Evolutionary conservation across 2,888 invertebrate genomes (phyloP).

Genomic region (Xanthorhoe designata): DNA sequence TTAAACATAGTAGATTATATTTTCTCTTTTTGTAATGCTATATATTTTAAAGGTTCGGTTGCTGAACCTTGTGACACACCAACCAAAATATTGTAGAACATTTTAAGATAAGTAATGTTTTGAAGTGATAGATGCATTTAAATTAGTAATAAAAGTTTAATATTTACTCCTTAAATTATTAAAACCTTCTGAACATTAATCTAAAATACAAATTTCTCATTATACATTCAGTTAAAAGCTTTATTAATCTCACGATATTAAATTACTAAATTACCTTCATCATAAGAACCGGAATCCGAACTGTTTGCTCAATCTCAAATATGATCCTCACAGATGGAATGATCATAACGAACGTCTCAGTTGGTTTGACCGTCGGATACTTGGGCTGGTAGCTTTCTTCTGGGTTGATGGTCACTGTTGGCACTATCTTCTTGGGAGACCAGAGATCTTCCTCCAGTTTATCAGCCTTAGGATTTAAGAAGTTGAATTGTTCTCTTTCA

Average conservation of each 20-base stretch:
- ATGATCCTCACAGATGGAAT: constrained; percentile 87
- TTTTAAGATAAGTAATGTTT: neutral
- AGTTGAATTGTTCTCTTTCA: constrained; percentile 81
- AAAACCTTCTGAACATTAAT: neutral
- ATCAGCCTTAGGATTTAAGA: constrained; percentile 70
- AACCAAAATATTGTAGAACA: neutral
- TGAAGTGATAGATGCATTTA: neutral
- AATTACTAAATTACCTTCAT: constrained; percentile 59
- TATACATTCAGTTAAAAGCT: neutral
- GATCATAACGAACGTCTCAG: constrained; percentile 81
- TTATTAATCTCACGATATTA: neutral
- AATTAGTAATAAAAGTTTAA: neutral
- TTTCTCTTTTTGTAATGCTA: neutral
- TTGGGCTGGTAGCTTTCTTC: constrained; percentile 72
- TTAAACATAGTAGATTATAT: too few species aligned
- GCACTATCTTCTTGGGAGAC: constrained; percentile 88
- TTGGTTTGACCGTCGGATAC: constrained; percentile 69
- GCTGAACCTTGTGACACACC: constrained; percentile 7
- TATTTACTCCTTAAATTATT: neutral
- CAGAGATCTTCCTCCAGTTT: constrained; percentile 87
- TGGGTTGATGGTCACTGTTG: constrained; percentile 57
- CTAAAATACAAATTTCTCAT: neutral
- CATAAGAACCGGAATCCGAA: constrained; percentile 70
- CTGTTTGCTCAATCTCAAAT: constrained; percentile 86
- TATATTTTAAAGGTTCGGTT: constrained; percentile 1